Base-by-base conservation (phyloP, 2,888 invertebrate species). In the Abrostola triplasia region DNA sequence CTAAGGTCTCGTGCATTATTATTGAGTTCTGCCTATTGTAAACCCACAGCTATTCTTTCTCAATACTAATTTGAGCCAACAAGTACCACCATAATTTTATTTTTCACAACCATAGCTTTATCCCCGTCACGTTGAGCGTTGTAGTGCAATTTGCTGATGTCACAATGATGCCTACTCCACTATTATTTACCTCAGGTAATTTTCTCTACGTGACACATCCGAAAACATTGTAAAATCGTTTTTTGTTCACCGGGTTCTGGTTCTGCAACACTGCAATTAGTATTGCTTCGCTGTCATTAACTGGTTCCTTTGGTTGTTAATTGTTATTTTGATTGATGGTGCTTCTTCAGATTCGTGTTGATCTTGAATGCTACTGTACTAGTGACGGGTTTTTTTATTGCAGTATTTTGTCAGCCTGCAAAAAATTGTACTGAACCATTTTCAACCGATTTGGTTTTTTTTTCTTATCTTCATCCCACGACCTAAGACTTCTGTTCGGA, bases 141-240 rank as follows among this genome's bases (percentile, higher is more conserved):
- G 66, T 57, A 71, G 73, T 70, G 76, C 74, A 82, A 83, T 84
- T 82, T 79, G 73, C 77, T 68, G 76, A 76, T 84, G 86, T 84
- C 81, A 80, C 83, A 83, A 85, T 64, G 64, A 64, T 65, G 59
- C 41, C 69, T 74, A 72, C 77, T 71, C 64, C 71, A 68, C 77
- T 77, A 71, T 79, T 80, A 80, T 79, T 77, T 82, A 77, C 81
- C 80, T 76, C 75, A 67, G 71, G 77, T 73, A 82, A 84, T 84
- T 84, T 81, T 56, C 66, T 70, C 78, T 78, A 82, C 79, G 83
- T 84, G 85, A 80, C 84, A 80, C 80, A 85, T 84, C 84, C 83
- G 74, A 84, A 84, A 84, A 77, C 73, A 73, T 84, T 84, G 81
- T 77, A 76, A 76, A 68, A 76, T 61, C 36, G 54, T 58, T 64